phyloP scores from a whole-genome alignment of 2,797 vertebrate genomes.

The Melanotaenia trifasciata region DNA sequence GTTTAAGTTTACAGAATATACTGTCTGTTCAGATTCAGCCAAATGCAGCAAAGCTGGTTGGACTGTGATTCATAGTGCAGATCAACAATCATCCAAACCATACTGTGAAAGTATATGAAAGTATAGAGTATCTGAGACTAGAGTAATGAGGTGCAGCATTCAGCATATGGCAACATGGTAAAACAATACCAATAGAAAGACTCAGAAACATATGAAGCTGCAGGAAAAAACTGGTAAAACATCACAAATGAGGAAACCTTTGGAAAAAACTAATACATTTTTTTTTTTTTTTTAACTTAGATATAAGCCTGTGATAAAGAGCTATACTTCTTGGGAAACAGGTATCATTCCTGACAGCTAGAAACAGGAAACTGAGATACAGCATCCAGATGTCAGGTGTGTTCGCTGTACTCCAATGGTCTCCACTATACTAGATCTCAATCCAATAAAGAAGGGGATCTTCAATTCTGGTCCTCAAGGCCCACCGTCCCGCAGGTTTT shows the following conservation, averaged over 20 bases:
- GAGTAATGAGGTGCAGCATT: background rate
- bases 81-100: background rate
- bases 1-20: background rate
- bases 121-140: background rate
- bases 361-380: background rate
- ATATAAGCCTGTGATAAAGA: background rate
- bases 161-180: background rate
- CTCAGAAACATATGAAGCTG: background rate
- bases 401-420: background rate
- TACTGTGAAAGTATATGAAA: background rate
- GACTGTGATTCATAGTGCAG: background rate
- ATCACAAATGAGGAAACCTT: background rate
- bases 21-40: background rate
- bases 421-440: background rate
- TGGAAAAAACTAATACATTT: background rate
- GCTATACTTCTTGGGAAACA: background rate
- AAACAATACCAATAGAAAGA: background rate
- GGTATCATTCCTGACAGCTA: background rate
- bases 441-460: too few relatives aligned
- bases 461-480: background rate
- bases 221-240: background rate
- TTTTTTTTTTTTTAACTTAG: background rate
- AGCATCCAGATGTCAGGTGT: too few relatives aligned
- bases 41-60: background rate
- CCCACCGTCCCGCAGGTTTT: background rate